Conservation (phyloP, 2,797 vertebrate species). For the Gorsachius magnificus region DNA sequence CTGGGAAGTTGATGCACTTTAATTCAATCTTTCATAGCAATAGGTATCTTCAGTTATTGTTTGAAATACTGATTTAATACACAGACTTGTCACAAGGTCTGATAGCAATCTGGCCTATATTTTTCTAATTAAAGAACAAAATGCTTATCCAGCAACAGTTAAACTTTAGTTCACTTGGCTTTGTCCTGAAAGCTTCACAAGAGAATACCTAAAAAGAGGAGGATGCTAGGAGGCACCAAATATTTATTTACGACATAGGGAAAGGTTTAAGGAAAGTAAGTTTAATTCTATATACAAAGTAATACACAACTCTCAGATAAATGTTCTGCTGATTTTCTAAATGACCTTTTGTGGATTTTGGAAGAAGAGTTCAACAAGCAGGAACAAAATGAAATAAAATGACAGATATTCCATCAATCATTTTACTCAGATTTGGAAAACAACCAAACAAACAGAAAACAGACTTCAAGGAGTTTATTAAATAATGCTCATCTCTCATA, state of each 20-base stretch:
- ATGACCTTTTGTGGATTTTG: not conserved
- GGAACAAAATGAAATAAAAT: not conserved
- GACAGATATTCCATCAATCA: not conserved
- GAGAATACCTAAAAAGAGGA: not conserved
- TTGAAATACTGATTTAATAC: not conserved
- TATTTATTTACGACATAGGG: not conserved
- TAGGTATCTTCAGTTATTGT: not conserved
- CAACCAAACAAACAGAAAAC: not conserved
- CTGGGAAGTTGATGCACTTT: not conserved
- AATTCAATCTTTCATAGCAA: not conserved
- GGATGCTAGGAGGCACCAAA: not conserved
- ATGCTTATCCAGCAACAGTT: not conserved
- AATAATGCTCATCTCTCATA: not conserved
- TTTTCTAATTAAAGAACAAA: constrained; percentile 18
- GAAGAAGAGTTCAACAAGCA: not conserved
- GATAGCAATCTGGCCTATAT: not conserved
- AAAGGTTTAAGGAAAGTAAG: not conserved
- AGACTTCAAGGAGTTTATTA: not conserved
- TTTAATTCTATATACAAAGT: not conserved
- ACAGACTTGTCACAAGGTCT: not conserved
- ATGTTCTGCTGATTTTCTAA: not conserved
- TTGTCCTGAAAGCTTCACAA: not conserved
- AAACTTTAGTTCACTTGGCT: not conserved
- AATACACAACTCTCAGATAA: not conserved
- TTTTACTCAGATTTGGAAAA: not conserved